Conservation (phyloP, 2,888 invertebrate genomes). For the Caenorhabditis becei region DNA sequence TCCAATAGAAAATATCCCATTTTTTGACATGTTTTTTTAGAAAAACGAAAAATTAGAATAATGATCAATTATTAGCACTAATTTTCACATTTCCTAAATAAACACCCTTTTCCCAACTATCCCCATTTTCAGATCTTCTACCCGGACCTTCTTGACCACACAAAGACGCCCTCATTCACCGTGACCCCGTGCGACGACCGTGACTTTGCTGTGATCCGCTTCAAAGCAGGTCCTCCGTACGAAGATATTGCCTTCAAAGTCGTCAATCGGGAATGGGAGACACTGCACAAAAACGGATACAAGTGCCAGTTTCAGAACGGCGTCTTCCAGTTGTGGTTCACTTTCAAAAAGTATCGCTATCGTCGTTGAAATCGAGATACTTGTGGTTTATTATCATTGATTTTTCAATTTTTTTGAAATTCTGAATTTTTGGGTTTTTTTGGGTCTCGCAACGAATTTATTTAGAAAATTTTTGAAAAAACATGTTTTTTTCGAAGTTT, state of each 20-base stretch:
- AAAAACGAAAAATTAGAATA: too few relatives aligned
- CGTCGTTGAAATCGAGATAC: slow-evolving; percentile 84
- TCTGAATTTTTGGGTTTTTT: too few relatives aligned
- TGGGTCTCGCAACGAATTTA: too few relatives aligned
- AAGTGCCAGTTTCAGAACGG: slow-evolving; percentile 99
- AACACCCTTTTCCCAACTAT: too few relatives aligned
- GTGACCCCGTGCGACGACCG: slow-evolving; percentile 87
- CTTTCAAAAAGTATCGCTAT: slow-evolving; percentile 98
- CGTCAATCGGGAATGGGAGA: slow-evolving; percentile 98
- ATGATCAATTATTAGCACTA: too few relatives aligned
- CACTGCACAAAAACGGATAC: slow-evolving; percentile 93
- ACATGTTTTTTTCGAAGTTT: too few relatives aligned
- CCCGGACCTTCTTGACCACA: slow-evolving; percentile 97
- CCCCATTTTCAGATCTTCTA: slow-evolving; percentile 88
- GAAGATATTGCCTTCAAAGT: slow-evolving; percentile 85
- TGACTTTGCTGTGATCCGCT: slow-evolving; percentile 95
- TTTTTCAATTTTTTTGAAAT: slow-evolving; percentile 3
- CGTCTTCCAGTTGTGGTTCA: slow-evolving; percentile 99
- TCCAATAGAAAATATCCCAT: too few relatives aligned
- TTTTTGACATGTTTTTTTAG: too few relatives aligned
- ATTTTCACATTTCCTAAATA: too few relatives aligned
- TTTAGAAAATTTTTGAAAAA: too few relatives aligned
- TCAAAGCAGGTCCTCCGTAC: slow-evolving; percentile 97
- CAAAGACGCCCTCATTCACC: slow-evolving; percentile 93
- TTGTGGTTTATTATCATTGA: slow-evolving; percentile 1